Conservation (phyloP, 2,888 invertebrate species). For the Noctua pronuba region DNA sequence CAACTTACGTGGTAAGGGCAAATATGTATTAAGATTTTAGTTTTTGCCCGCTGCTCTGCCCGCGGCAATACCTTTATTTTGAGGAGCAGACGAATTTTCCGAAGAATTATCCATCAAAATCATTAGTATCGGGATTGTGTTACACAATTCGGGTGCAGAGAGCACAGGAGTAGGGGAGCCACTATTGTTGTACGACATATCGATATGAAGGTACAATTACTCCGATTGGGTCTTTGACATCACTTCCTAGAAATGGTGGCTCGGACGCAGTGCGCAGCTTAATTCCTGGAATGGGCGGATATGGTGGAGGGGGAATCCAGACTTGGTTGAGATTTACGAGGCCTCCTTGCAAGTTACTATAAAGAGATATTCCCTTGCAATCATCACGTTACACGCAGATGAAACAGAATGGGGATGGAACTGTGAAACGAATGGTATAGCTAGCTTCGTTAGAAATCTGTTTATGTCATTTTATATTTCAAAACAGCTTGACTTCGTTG, state of each 20-base stretch:
- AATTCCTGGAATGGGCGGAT: background rate
- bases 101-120: background rate
- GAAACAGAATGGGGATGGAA: background rate
- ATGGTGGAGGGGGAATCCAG: background rate
- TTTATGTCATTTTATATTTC: background rate
- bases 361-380: background rate
- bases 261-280: background rate
- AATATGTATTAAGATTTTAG: background rate
- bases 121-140: background rate
- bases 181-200: background rate
- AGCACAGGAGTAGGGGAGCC: background rate
- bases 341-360: background rate
- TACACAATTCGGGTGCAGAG: background rate
- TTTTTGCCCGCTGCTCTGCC: background rate
- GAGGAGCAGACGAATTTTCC: background rate
- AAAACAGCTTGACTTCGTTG: background rate
- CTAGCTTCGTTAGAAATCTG: background rate
- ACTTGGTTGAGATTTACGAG: background rate
- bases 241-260: slow-evolving; percentile 5
- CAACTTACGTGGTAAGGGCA: background rate
- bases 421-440: background rate
- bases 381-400: background rate
- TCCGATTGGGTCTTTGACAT: background rate
- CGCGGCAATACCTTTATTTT: background rate
- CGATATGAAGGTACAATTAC: background rate